Evolutionary conservation across 92 coral and sea anemone species (phyloP).

Genomic region (Desmophyllum pertusum): DNA sequence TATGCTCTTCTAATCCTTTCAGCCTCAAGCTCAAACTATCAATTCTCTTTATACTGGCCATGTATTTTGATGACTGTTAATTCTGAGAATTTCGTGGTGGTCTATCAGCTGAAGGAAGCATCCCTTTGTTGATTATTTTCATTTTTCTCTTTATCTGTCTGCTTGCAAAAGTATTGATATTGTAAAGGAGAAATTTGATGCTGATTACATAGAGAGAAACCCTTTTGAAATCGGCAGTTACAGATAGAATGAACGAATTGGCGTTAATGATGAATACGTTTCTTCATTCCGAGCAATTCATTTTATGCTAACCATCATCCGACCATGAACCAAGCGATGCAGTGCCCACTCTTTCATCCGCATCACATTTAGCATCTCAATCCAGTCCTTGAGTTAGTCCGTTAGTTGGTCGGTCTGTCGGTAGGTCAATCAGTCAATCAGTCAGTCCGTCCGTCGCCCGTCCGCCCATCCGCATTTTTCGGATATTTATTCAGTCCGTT

Average conservation of each 20-base stretch:
- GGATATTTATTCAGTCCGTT: not conserved
- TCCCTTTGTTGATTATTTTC: not conserved
- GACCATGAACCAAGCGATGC: no score
- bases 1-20: not conserved
- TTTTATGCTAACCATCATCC: not conserved
- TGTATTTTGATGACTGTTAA: not conserved
- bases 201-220: not conserved
- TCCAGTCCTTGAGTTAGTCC: not conserved
- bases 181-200: not conserved
- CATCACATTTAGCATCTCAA: not conserved
- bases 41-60: not conserved
- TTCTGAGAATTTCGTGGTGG: not conserved
- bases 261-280: not conserved
- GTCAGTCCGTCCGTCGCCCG: not conserved
- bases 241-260: not conserved
- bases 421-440: not conserved
- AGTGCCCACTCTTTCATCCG: not conserved
- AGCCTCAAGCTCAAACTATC: no score
- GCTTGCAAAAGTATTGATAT: not conserved
- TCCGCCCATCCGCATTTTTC: no score
- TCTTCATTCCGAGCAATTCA: not conserved
- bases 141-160: not conserved
- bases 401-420: not conserved
- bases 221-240: no score
- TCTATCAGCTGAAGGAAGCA: not conserved